phyloP scores from a whole-genome alignment of 2,888 invertebrate genomes.

The Biston betularia region DNA sequence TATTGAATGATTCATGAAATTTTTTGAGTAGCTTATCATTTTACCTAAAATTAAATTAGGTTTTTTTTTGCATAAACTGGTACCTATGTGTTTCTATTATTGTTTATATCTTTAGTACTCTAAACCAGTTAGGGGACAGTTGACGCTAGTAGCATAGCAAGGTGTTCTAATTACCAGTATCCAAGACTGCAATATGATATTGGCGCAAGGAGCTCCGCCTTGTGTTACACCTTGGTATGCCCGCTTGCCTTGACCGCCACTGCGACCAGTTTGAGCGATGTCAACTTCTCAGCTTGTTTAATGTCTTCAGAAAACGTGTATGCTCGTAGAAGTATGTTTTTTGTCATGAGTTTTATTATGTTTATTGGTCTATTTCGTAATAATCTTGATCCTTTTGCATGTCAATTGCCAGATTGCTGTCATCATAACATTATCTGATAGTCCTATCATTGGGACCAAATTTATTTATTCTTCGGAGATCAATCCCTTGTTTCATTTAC shows the following conservation, averaged over 20 bases:
- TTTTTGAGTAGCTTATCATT: too few species aligned
- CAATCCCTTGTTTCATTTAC: neutral
- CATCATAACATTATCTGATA: neutral
- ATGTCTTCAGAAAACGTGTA: constrained; percentile 10
- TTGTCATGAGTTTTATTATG: neutral
- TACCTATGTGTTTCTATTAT: neutral
- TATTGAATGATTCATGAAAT: too few species aligned
- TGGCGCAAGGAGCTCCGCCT: constrained; percentile 38
- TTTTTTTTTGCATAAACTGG: neutral
- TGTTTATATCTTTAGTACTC: neutral
- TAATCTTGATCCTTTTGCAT: neutral
- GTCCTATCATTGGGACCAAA: neutral
- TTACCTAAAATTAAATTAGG: too few species aligned
- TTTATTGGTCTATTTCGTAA: neutral
- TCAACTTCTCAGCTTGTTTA: constrained; percentile 14
- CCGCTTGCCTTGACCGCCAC: constrained; percentile 69
- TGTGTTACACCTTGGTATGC: constrained; percentile 56
- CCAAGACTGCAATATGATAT: constrained; percentile 55
- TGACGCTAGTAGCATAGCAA: constrained; percentile 26
- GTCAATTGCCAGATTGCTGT: neutral
- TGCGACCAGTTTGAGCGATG: constrained; percentile 49
- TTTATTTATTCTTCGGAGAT: neutral
- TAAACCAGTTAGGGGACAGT: constrained; percentile 24
- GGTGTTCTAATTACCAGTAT: constrained; percentile 41
- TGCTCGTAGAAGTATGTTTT: neutral